Evolutionary conservation across 2,113 vertebrate genomes (phyloP).

Genomic region (Montifringilla adamsi): DNA sequence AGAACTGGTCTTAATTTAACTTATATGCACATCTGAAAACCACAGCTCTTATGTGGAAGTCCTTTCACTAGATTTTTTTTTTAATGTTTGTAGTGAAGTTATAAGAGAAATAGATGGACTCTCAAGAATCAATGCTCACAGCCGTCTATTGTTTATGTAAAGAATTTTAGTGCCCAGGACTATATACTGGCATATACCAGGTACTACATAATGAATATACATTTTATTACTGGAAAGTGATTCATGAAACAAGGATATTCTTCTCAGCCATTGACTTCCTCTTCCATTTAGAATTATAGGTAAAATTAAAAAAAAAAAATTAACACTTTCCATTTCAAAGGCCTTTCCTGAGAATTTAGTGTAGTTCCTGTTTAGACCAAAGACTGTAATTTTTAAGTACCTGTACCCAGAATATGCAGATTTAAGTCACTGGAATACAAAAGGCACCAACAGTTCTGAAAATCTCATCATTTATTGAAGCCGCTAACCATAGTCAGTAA

Average conservation of each 20-base stretch:
- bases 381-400: neutral
- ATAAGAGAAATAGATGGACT: neutral
- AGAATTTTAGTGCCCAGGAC: neutral
- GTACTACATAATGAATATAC: neutral
- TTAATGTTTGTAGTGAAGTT: neutral
- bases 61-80: neutral
- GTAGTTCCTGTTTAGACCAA: neutral
- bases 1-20: neutral
- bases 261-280: neutral
- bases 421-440: neutral
- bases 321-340: neutral
- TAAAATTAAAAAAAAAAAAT: neutral
- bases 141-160: neutral
- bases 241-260: neutral
- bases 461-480: neutral
- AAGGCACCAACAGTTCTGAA: neutral
- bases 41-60: neutral
- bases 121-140: neutral
- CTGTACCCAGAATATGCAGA: neutral
- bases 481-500: neutral
- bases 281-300: neutral
- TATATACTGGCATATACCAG: neutral
- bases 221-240: neutral
- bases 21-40: neutral
- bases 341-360: neutral